phyloP scores from a whole-genome alignment of 2,113 vertebrate genomes.

The Rhabdornis inornatus region DNA sequence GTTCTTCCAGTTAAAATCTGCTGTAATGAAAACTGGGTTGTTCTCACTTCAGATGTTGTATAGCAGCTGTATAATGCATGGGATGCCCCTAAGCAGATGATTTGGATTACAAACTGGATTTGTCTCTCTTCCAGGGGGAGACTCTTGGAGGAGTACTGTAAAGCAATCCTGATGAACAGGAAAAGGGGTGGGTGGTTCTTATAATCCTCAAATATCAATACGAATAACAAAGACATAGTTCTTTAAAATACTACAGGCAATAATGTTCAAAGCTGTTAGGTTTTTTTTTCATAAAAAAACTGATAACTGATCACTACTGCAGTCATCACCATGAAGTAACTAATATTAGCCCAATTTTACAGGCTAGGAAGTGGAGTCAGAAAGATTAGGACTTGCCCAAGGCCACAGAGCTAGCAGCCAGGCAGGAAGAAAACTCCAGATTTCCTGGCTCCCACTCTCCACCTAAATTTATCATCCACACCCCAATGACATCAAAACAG shows the following conservation, averaged over 20 bases:
- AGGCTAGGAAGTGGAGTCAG: slow-evolving; percentile 6
- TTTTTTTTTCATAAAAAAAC: not conserved
- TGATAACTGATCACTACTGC: not conserved
- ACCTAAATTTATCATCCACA: slow-evolving; percentile 23
- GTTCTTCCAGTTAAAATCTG: not conserved
- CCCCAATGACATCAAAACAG: not conserved
- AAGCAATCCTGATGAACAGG: not conserved
- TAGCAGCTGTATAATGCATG: not conserved
- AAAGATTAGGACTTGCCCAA: slow-evolving; percentile 18
- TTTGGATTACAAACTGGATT: not conserved
- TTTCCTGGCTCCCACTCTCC: slow-evolving; percentile 33
- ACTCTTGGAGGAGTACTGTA: not conserved
- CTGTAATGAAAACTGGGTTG: not conserved
- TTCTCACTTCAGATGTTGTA: not conserved
- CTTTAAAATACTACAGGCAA: not conserved
- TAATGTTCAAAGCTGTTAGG: not conserved
- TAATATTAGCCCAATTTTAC: slow-evolving; percentile 2
- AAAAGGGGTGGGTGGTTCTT: not conserved
- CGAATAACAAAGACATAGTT: not conserved
- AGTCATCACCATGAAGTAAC: not conserved
- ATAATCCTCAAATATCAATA: not conserved
- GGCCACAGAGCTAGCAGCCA: not conserved
- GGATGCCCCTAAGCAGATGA: not conserved
- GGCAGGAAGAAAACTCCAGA: slow-evolving; percentile 24
- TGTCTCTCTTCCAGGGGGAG: not conserved